phyloP scores from a whole-genome alignment of 2,113 vertebrate species.

The Atrichornis clamosus region DNA sequence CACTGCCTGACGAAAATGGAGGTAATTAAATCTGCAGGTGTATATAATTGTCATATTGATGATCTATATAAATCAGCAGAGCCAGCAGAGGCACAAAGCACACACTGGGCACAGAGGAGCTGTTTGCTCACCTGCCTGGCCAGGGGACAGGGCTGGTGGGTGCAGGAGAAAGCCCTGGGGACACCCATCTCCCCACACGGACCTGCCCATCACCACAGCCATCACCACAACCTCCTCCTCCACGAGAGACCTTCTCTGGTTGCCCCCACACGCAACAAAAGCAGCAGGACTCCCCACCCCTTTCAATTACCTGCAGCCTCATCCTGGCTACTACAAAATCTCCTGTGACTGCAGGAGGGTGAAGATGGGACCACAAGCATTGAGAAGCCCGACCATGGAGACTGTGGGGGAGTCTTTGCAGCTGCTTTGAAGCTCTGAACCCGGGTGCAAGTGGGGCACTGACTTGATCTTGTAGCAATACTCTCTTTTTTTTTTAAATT shows the following conservation, averaged over 20 bases:
- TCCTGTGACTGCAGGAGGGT: background rate
- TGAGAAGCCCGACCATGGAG: accelerated
- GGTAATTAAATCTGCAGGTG: slow-evolving; percentile 76
- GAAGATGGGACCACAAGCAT: background rate
- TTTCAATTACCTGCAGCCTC: background rate
- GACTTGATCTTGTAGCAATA: background rate
- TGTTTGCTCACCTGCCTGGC: background rate
- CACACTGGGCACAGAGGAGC: background rate
- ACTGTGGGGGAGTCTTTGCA: background rate
- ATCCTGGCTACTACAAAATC: background rate
- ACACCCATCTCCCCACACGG: background rate
- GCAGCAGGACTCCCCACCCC: background rate
- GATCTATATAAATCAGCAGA: slow-evolving; percentile 66
- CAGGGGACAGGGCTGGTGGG: background rate
- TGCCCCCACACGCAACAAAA: background rate
- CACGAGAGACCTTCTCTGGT: background rate
- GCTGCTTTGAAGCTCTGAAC: background rate
- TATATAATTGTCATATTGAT: slow-evolving; percentile 72
- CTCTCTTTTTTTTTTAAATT: background rate
- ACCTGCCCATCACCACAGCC: background rate
- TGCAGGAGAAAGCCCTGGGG: background rate
- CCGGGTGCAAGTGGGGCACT: background rate
- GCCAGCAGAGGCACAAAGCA: slow-evolving; percentile 34
- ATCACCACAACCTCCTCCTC: background rate
- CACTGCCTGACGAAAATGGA: slow-evolving; percentile 58